phyloP scores from a whole-genome alignment of 2,113 vertebrate genomes.

The Gavialis gangeticus region DNA sequence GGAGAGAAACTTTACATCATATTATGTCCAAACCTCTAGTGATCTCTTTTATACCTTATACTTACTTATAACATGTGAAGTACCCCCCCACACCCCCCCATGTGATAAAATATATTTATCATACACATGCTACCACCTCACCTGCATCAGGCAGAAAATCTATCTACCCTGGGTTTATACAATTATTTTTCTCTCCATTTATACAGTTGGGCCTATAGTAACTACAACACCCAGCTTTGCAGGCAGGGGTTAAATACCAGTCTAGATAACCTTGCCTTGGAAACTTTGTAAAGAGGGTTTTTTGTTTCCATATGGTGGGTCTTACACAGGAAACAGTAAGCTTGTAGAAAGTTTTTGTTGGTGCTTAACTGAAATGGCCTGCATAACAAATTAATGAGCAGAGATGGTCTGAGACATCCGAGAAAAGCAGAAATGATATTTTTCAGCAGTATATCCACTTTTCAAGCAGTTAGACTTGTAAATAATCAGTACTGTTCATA shows the following conservation, averaged over 20 bases:
- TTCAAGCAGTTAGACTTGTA: not conserved
- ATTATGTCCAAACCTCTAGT: not conserved
- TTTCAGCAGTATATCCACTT: not conserved
- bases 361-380: not conserved
- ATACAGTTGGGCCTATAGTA: not conserved
- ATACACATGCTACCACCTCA: not conserved
- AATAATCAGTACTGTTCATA: not conserved
- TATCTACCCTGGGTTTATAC: not conserved
- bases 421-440: slow-evolving; percentile 13
- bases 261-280: not conserved
- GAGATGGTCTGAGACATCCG: not conserved
- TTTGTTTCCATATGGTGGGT: not conserved
- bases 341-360: not conserved
- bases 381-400: not conserved
- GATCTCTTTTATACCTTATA: not conserved
- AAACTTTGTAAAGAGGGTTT: not conserved
- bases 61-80: not conserved
- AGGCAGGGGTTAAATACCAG: not conserved
- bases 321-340: not conserved
- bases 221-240: not conserved
- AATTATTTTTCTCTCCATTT: not conserved
- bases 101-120: not conserved
- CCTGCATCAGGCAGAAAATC: not conserved
- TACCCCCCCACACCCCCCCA: not conserved
- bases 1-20: not conserved